Evolutionary conservation across 2,113 vertebrate genomes (phyloP).

Genomic region (Hiodon alosoides): DNA sequence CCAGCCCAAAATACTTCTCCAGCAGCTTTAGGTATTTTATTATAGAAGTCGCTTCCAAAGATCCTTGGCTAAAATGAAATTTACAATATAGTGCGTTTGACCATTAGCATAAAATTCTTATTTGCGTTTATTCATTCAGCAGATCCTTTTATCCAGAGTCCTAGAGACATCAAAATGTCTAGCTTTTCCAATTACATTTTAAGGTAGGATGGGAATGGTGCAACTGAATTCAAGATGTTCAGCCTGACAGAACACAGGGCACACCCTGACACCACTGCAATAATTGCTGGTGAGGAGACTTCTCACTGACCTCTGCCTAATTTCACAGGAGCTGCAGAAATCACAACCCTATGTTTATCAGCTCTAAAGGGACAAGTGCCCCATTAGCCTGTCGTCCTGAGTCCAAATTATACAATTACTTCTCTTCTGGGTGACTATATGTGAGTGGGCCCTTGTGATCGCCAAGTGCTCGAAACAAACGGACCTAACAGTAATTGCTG

Average conservation of each 20-base stretch:
- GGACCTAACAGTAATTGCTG: neutral
- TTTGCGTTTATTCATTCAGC: neutral
- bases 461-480: neutral
- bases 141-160: too few species aligned
- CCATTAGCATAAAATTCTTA: too few species aligned
- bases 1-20: slow-evolving; percentile 31
- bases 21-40: slow-evolving; percentile 23
- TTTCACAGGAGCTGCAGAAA: neutral
- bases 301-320: neutral
- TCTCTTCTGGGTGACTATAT: neutral
- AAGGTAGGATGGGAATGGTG: too few species aligned
- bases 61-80: slow-evolving; percentile 9
- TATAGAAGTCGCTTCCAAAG: slow-evolving; percentile 31
- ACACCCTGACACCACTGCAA: too few species aligned
- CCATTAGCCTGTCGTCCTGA: slow-evolving; percentile 5
- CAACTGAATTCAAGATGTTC: too few species aligned
- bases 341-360: neutral
- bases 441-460: neutral
- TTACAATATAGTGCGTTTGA: too few species aligned
- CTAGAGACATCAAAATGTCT: too few species aligned
- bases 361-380: neutral
- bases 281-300: too few species aligned
- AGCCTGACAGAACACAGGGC: too few species aligned
- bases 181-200: too few species aligned
- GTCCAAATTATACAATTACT: neutral